Evolutionary conservation across 2,888 invertebrate genomes (phyloP), one percentile per base, ranked within the genome.

Genomic region (Allolobophora icterica): DNA sequence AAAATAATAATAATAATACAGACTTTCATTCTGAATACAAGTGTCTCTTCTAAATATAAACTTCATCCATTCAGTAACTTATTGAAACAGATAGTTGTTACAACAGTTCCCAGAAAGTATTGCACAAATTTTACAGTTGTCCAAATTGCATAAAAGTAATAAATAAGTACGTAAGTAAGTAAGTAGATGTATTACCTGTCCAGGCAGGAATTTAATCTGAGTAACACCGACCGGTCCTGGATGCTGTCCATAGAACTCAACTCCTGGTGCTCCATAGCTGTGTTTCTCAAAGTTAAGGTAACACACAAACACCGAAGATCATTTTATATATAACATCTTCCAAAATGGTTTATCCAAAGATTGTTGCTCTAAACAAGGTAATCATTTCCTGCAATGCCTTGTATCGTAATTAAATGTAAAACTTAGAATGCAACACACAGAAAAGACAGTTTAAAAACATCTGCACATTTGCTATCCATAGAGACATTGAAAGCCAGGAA

Each of bases 161-260:
- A n/a, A 52, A 24, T n/a, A 17, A 71, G n/a, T 13, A 71, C 5
- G 30, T 52, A 52, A 52, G 52, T 52, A 52, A 52, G 21, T 24
- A 52, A 52, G 52, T 19, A 52, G n/a, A 71, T n/a, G 71, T 84
- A 94, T 93, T 94, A 97, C 97, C 96, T 97, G 96, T 94, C 96
- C 96, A 89, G 96, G 96, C 89, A 97, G 94, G 93, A 97, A 97
- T 94, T 96, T 95, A 92, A 97, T 95, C 93, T 97, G 97, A 92
- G 97, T 97, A 93, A 99, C 97, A 87, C 97, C 96, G 11, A 96
- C 96, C 95, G 98, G 97, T 91, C 96, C 96, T 52, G 96, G 95
- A 94, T 98, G 98, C 94, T 98, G 97, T 4, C 98, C 98, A 94
- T 98, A 98, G 94, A 98, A 97, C 95, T 99, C 99, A 91, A 99